Evolutionary conservation across 64 coral and sea anemone genomes (phyloP), one percentile per base, ranked within the genome.

Genomic region (Orbicella faveolata): DNA sequence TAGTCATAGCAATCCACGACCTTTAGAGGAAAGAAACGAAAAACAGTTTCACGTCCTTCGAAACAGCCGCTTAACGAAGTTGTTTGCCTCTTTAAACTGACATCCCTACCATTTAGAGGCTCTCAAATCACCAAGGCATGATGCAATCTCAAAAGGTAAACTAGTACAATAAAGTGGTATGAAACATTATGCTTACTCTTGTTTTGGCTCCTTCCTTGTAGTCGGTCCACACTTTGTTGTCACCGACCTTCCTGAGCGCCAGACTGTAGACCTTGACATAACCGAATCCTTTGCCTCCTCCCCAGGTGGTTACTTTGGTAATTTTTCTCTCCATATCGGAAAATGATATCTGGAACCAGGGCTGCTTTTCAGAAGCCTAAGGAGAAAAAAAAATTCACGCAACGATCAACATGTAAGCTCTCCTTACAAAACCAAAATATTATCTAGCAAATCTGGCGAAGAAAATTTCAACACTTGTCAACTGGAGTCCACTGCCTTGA

Each of bases 301-400:
- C 90, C 90, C 90, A 87, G 0, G 75, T 92, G 39, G 74, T 77
- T 12, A 92, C 79, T 74, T 87, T 87, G 48, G 90, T 80, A 63
- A 92, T 81, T 63, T 86, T 87, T 30, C 16, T 87, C 6, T 81
- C 82, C 26, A 72, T 20, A 11, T 23, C 62, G 25, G 90, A 61
- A 26, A 81, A 92, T 0, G 90, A 79, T 9, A 92, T 78, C 52
- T 92, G 83, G 0, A 87, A 34, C 90, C 90, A 92, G 2, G 90
- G 83, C 2, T 87, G 33, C 0, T 77, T 74, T 63, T 92, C 90
- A 1, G 75, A 70, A 30, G 52, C 25, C 90, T 92, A 21, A 3
- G 19, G 44, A 12, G n/a, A 25, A 88, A 61, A 54, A 74, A 5
- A 74, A 18, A 51, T 59, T 53, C 7, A 79, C 0, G 34, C 21